Conservation (phyloP, 1,140 invertebrate genomes). For the Diachasma alloeum region DNA sequence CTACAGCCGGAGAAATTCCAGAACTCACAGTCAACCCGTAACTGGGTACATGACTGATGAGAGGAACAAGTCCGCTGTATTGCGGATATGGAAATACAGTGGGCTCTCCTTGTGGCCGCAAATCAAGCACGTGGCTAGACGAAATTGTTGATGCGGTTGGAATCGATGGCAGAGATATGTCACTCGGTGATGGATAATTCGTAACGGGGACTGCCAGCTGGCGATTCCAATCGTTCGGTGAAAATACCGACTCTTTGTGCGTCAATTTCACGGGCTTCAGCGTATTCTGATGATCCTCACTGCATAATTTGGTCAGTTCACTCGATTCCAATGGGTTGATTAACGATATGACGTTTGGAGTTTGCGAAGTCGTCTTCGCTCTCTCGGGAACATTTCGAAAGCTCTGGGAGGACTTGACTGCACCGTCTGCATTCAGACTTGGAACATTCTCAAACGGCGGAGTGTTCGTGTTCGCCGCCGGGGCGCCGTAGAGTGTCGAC, state of each 20-base stretch:
- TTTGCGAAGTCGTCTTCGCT: neutral
- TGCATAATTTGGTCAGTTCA: neutral
- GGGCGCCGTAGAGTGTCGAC: slow-evolving; percentile 52
- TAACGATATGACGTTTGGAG: slow-evolving; percentile 7
- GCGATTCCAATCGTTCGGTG: neutral
- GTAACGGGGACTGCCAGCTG: neutral
- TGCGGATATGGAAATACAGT: neutral
- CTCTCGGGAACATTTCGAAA: neutral
- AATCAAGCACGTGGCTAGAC: neutral
- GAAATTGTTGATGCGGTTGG: neutral
- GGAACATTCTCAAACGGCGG: slow-evolving; percentile 46
- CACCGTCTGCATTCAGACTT: slow-evolving; percentile 18
- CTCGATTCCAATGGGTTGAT: slow-evolving; percentile 28
- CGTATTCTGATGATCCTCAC: neutral
- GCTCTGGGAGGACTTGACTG: neutral
- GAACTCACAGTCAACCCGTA: no score
- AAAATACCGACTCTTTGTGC: neutral
- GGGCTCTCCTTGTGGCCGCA: neutral
- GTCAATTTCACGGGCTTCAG: neutral
- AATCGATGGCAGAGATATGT: neutral
- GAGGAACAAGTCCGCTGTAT: neutral
- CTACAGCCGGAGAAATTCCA: neutral
- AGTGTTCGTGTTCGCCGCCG: slow-evolving; percentile 49
- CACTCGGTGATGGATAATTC: neutral
- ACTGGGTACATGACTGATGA: neutral